Evolutionary conservation across 2,797 vertebrate genomes (phyloP), one percentile per base, ranked within the genome.

Genomic region (Lutjanus argentimaculatus): DNA sequence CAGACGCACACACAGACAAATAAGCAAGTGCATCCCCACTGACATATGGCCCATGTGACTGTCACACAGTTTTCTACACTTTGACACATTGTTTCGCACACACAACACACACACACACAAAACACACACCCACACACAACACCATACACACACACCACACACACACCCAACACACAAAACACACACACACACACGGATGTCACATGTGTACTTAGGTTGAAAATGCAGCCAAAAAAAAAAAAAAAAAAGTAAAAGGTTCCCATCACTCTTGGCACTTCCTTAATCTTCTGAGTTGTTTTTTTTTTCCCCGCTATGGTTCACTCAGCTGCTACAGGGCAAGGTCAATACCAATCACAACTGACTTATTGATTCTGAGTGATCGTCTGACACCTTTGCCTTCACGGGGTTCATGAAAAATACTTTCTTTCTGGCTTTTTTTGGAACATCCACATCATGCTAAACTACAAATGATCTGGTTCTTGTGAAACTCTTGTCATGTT

Each of bases 61-160:
- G 92, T 94, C 92, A 92, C 88, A 89, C 90, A 90, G 86, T 90
- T 90, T 91, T 89, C 89, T 88, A 77, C 88, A 90, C 86, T 91
- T 85, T 90, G 85, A 92, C 87, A 90, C 73, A 79, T 72, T 65
- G 72, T 69, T 68, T 62, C 17, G 19, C 42, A 13, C 58, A 58
- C 52, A 72, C 72, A 48, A 48, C 61, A 42, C 67, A 62, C 52
- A 51, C 68, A 40, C 55, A 51, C 66, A 51, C 51, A n/a, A n/a
- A n/a, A 66, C 57, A 59, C 49, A 58, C 73, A 72, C 42, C 73
- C 72, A 46, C 17, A 56, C 58, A 43, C 16, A 73, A n/a, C n/a
- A n/a, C n/a, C 70, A 70, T 51, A 77, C 42, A 13, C 58, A 58
- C 52, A 72, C 72, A n/a, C 45, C 61, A 42, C 67, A 62, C 52